A percentile compares a stretch with the other conserved stretches of the same genome.
phyloP scores from a whole-genome alignment of 2,888 invertebrate species.

The Helleia helle region DNA sequence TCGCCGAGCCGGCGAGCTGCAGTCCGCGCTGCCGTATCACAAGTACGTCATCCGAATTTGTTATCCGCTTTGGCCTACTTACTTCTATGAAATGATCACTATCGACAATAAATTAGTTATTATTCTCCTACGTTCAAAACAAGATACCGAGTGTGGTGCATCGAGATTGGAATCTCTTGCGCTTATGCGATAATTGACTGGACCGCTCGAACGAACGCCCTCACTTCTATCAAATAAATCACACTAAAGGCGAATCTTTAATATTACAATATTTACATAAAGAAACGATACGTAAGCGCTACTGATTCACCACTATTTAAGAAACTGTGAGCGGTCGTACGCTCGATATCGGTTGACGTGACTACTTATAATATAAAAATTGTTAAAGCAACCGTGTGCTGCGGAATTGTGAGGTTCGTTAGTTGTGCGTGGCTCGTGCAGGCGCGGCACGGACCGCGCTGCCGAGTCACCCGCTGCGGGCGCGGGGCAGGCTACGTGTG shows the following conservation, averaged over 20 bases:
- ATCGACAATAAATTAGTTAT: constrained; percentile 69
- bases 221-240: constrained; percentile 45
- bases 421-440: constrained; percentile 56
- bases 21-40: constrained; percentile 56
- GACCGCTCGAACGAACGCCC: constrained; percentile 38
- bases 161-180: constrained; percentile 28
- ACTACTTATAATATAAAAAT: constrained; percentile 64
- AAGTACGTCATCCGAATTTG: constrained; percentile 66
- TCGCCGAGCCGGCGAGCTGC: constrained; percentile 44
- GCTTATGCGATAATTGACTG: constrained; percentile 68
- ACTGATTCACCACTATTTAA: constrained; percentile 66
- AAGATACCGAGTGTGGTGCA: constrained; percentile 54
- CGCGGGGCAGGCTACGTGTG: no score
- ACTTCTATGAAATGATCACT: constrained; percentile 69
- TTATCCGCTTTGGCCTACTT: constrained; percentile 69
- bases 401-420: constrained; percentile 54
- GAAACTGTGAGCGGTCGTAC: constrained; percentile 60
- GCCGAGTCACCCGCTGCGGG: constrained; percentile 12
- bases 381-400: constrained; percentile 64
- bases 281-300: constrained; percentile 63
- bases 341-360: constrained; percentile 55
- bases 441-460: constrained; percentile 17
- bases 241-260: constrained; percentile 57
- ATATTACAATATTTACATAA: constrained; percentile 67
- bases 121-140: constrained; percentile 60